phyloP scores from a whole-genome alignment of 2,888 invertebrate genomes.

The Calliphora vomitoria region DNA sequence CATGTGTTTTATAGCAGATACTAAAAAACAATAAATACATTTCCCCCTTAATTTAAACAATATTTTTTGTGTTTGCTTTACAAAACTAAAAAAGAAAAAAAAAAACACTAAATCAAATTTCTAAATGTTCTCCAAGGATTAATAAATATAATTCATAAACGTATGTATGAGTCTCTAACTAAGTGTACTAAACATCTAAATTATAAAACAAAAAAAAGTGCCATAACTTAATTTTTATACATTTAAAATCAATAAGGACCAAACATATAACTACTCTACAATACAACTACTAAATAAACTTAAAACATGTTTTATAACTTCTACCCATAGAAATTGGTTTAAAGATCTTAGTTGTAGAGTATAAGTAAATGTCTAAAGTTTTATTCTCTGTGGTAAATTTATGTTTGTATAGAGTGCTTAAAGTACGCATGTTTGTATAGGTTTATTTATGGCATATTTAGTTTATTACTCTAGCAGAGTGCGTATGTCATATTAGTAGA shows the following conservation, averaged over 20 bases:
- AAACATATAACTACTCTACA: background rate
- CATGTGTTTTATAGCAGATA: background rate
- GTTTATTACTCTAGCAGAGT: constrained; percentile 29
- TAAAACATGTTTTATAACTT: constrained; percentile 23
- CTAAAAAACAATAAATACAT: constrained; percentile 17
- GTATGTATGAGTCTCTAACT: background rate
- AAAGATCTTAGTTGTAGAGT: background rate
- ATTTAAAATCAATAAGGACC: constrained; percentile 66
- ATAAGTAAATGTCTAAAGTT: constrained; percentile 24
- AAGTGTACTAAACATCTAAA: constrained; percentile 46
- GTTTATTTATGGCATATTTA: constrained; percentile 46
- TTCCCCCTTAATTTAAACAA: constrained; percentile 5
- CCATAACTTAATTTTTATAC: constrained; percentile 60
- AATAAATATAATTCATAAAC: constrained; percentile 61
- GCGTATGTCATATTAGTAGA: constrained; percentile 35
- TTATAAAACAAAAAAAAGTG: constrained; percentile 42
- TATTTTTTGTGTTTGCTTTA: background rate
- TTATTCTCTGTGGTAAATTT: background rate
- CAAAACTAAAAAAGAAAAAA: background rate
- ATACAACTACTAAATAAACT: constrained; percentile 36
- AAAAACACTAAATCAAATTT: constrained; percentile 67
- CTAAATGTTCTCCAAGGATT: constrained; percentile 72
- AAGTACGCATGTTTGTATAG: background rate
- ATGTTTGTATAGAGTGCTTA: too few species aligned
- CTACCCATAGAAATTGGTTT: background rate